Evolutionary conservation across 2,797 vertebrate species (phyloP).

Genomic region (Micromesistius poutassou): DNA sequence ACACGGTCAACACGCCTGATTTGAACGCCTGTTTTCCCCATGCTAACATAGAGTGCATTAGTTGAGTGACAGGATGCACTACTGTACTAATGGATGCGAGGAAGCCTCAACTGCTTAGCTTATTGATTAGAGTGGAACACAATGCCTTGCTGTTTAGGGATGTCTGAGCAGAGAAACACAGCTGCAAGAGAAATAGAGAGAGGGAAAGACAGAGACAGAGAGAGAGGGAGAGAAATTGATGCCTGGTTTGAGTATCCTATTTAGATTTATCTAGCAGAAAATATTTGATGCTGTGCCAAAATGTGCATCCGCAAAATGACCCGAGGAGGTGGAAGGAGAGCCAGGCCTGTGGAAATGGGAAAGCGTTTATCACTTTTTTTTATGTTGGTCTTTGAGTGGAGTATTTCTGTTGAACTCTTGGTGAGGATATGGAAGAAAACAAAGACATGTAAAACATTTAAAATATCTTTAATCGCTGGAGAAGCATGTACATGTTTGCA

Average conservation of each 20-base stretch:
- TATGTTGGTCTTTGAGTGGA: background rate
- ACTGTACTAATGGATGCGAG: slow-evolving; percentile 36
- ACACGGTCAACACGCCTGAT: background rate
- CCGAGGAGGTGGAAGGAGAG: slow-evolving; percentile 9
- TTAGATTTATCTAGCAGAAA: slow-evolving; percentile 21
- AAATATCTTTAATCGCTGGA: slow-evolving; percentile 66
- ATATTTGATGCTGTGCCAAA: slow-evolving; percentile 24
- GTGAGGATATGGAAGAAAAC: slow-evolving; percentile 1
- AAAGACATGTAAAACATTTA: slow-evolving; percentile 48
- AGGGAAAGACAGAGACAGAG: background rate
- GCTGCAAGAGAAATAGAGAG: slow-evolving; percentile 19
- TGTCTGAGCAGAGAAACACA: slow-evolving; percentile 21
- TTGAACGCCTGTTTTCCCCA: background rate
- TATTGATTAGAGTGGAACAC: slow-evolving; percentile 48
- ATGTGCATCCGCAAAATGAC: slow-evolving; percentile 23
- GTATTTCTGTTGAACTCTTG: background rate
- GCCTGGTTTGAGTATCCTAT: slow-evolving; percentile 17
- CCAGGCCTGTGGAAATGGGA: slow-evolving; percentile 4
- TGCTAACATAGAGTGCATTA: background rate
- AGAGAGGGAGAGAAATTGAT: background rate
- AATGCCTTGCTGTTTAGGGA: slow-evolving; percentile 24
- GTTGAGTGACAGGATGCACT: background rate
- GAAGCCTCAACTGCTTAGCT: slow-evolving; percentile 15
- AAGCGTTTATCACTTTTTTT: background rate
- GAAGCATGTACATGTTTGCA: slow-evolving; percentile 56